Conservation (phyloP, 2,888 invertebrate species). For the Drosophila tanythrix region DNA sequence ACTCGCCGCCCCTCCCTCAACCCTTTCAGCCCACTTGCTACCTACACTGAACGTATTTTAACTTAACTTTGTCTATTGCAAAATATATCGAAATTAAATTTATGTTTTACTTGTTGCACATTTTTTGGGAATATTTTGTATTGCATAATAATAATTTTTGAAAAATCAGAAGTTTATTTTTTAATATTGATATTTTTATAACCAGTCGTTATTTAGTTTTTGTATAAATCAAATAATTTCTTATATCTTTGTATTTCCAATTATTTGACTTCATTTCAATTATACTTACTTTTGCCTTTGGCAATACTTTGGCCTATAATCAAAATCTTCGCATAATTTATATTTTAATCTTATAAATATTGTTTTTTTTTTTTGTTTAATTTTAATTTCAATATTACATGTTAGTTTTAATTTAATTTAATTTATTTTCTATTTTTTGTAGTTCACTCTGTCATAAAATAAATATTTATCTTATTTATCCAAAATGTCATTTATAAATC, state of each 20-base stretch:
- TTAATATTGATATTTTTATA: not conserved
- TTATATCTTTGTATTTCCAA: not conserved
- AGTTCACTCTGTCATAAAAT: not conserved
- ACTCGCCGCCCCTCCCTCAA: conserved; percentile 13
- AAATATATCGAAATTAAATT: not conserved
- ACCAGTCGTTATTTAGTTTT: too few relatives aligned
- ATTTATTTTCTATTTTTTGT: not conserved
- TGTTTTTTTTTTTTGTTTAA: not conserved
- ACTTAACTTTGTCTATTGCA: not conserved
- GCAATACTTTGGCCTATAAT: not conserved
- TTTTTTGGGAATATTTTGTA: too few relatives aligned
- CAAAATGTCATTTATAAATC: not conserved
- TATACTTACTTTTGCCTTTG: not conserved
- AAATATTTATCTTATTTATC: not conserved
- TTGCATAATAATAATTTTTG: not conserved
- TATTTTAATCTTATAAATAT: not conserved
- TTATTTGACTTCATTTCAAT: not conserved
- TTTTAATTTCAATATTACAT: not conserved
- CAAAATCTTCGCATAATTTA: not conserved
- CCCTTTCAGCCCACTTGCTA: conserved; percentile 14
- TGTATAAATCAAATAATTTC: not conserved
- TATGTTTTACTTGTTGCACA: not conserved
- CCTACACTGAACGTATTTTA: conserved; percentile 34
- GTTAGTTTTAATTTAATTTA: not conserved
- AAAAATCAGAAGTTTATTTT: not conserved